Percentiles rank a stretch among this genome's conserved stretches.
These are phyloP conservation scores for Temnothorax ravouxi DNA, from an alignment of 2,888 invertebrate species.

Conservation along the genomic window DNA sequence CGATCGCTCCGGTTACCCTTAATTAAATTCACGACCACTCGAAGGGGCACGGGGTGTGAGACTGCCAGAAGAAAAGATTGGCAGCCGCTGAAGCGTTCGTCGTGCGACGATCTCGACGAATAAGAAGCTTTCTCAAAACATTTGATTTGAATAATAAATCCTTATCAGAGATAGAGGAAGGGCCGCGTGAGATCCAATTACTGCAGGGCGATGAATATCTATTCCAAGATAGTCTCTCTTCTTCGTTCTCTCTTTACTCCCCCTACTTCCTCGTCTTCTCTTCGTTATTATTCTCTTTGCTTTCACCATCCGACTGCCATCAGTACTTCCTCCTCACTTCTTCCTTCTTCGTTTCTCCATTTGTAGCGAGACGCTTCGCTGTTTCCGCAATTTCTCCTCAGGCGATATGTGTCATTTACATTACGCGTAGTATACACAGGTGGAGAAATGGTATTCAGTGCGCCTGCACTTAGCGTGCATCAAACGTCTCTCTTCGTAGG, in stretches of 20 bases:
- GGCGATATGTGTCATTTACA: conserved; percentile 80
- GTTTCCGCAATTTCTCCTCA: conserved; percentile 69
- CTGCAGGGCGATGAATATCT: conserved; percentile 80
- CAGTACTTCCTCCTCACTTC: conserved; percentile 23
- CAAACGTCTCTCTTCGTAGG: conserved; percentile 21
- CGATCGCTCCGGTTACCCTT: conserved; percentile 58
- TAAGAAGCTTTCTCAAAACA: conserved; percentile 77
- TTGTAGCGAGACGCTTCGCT: conserved; percentile 54
- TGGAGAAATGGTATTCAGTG: conserved; percentile 31
- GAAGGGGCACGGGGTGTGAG: conserved; percentile 19
- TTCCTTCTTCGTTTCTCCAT: conserved; percentile 45
- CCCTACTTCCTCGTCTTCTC: conserved; percentile 36
- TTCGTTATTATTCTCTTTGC: conserved; percentile 54
- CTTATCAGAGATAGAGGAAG: conserved; percentile 78
- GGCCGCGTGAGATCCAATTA: conserved; percentile 80
- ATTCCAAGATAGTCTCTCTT: conserved; percentile 72
- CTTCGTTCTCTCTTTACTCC: conserved; percentile 16
- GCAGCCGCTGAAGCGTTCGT: conserved; percentile 70
- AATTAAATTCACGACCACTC: conserved; percentile 66
- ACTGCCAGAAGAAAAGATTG: conserved; percentile 66
- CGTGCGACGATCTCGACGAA: conserved; percentile 61
- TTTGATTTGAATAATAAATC: conserved; percentile 82
- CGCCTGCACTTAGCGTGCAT: conserved; percentile 28
- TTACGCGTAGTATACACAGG: conserved; percentile 54
- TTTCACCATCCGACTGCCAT: conserved; percentile 45